These are phyloP conservation scores for Drosophila anomalata DNA, from an alignment of 2,888 invertebrate species.

Conservation along the genomic window DNA sequence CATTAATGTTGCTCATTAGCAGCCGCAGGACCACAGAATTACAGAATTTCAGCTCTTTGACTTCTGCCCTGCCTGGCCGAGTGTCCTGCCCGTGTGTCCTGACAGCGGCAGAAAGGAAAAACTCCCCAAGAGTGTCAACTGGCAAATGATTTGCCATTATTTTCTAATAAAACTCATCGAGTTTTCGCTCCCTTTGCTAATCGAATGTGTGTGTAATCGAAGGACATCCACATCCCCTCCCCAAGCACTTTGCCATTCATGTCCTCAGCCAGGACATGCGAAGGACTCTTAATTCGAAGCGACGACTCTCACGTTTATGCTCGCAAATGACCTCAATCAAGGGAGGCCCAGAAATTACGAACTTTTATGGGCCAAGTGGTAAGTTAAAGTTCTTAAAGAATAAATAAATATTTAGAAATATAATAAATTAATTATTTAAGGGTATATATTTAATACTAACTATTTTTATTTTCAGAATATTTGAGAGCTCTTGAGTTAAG, in stretches of 20 bases:
- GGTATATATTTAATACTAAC: no score
- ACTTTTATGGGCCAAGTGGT: background rate
- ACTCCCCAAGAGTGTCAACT: constrained; percentile 75
- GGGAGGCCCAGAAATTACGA: constrained; percentile 35
- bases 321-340: constrained; percentile 82
- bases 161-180: constrained; percentile 83
- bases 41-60: constrained; percentile 28
- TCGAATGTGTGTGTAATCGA: constrained; percentile 54
- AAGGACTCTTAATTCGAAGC: constrained; percentile 69
- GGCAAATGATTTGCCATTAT: constrained; percentile 83
- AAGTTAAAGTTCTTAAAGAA: background rate
- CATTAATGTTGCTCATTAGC: constrained; percentile 83
- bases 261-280: constrained; percentile 31
- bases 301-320: constrained; percentile 73
- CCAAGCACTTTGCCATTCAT: no score
- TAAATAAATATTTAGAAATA: no score
- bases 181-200: constrained; percentile 59
- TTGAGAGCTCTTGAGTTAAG: no score
- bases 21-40: constrained; percentile 57
- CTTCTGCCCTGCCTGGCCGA: background rate
- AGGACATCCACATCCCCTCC: background rate
- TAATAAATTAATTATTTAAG: no score
- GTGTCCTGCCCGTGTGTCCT: constrained; percentile 10
- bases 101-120: constrained; percentile 26
- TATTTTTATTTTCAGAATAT: no score